A percentile compares a stretch with the other conserved stretches of the same genome.
phyloP scores from a whole-genome alignment of 2,888 invertebrate species.

The Scaptomyza flava region DNA sequence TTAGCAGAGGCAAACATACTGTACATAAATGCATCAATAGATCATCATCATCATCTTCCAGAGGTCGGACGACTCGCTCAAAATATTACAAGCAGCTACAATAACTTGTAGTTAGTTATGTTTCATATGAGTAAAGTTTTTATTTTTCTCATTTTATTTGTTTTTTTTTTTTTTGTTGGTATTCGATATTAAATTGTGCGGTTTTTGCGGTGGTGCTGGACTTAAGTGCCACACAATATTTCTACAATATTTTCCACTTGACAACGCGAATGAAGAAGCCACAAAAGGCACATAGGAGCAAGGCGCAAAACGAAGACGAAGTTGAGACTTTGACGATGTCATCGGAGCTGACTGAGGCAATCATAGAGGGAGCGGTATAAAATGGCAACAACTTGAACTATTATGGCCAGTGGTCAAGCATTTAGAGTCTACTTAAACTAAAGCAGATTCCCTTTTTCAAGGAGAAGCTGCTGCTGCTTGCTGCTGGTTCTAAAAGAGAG shows the following conservation, averaged over 20 bases:
- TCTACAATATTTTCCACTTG: slow-evolving; percentile 81
- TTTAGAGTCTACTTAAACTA: slow-evolving; percentile 58
- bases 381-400: slow-evolving; percentile 66
- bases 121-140: slow-evolving; percentile 39
- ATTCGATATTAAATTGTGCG: slow-evolving; percentile 80
- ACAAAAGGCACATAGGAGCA: slow-evolving; percentile 60
- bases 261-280: slow-evolving; percentile 73
- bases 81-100: slow-evolving; percentile 47
- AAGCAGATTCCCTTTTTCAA: slow-evolving; percentile 40
- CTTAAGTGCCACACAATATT: slow-evolving; percentile 68
- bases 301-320: slow-evolving; percentile 25
- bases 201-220: slow-evolving; percentile 74
- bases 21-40: slow-evolving; percentile 16
- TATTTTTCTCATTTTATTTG: slow-evolving; percentile 19
- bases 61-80: slow-evolving; percentile 32
- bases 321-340: slow-evolving; percentile 39
- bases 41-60: slow-evolving; percentile 36
- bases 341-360: slow-evolving; percentile 45
- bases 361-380: slow-evolving; percentile 53
- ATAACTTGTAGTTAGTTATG: slow-evolving; percentile 44
- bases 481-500: slow-evolving; percentile 19
- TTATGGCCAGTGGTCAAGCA: slow-evolving; percentile 75
- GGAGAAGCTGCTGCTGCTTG: neutral
- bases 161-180: slow-evolving; percentile 52
- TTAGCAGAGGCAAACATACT: too few relatives aligned